These are phyloP conservation scores for Brachypodius melanocephalos DNA, from an alignment of 2,113 vertebrate genomes.

Conservation along the genomic window DNA sequence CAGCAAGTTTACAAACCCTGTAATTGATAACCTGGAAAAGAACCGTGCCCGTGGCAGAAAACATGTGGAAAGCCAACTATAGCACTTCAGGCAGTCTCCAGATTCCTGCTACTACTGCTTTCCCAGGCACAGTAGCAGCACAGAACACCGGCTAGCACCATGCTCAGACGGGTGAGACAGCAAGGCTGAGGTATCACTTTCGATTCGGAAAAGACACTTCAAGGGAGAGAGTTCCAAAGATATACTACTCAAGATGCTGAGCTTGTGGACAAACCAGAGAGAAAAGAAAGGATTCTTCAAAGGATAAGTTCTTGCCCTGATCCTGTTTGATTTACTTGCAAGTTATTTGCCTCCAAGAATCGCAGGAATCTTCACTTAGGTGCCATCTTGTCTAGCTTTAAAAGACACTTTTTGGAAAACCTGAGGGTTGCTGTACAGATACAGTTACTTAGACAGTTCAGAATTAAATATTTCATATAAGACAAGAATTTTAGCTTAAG, in stretches of 20 bases:
- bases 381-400: not conserved
- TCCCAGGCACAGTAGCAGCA: not conserved
- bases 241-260: not conserved
- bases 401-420: not conserved
- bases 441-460: not conserved
- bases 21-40: not conserved
- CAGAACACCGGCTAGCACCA: not conserved
- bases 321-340: not conserved
- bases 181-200: not conserved
- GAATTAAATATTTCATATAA: not conserved
- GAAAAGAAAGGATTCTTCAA: not conserved
- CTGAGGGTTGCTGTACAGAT: not conserved
- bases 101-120: not conserved
- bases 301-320: not conserved
- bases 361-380: not conserved
- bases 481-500: not conserved
- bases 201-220: not conserved
- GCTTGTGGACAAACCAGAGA: not conserved
- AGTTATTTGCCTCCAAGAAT: not conserved
- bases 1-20: not conserved
- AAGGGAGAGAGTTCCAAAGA: not conserved
- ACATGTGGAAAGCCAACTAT: not conserved
- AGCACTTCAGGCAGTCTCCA: not conserved
- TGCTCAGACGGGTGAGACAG: not conserved
- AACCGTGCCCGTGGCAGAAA: not conserved